Base-by-base conservation (phyloP, 2,888 invertebrate genomes). In the Dryadula phaetusa region DNA sequence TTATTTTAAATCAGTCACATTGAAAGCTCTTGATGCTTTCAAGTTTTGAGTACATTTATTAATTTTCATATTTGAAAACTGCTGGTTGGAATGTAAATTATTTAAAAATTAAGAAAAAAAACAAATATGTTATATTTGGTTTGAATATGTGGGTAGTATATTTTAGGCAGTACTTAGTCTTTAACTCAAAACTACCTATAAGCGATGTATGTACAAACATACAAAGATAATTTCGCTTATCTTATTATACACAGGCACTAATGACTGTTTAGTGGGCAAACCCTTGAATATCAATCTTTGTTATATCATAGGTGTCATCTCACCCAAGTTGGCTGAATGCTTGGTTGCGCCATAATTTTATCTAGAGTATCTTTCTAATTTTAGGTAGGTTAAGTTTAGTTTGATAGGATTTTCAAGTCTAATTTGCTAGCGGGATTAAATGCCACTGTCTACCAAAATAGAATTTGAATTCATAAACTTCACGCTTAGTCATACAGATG, bases 231-330 rank as follows among this genome's bases (percentile, higher is more conserved):
- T 49, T 49, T 7, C 49, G n/a, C 49, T 25, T 49, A 49, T 49
- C 49, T 25, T 25, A 49, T 25, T 25, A 49, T 28, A 49, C 25
- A 3, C 25, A 49, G 1, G 2, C 22, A 14, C 47, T 49, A 49
- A 28, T 25, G 49, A 49, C 25, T 49, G 49, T 49, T 49, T 25
- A 28, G 14, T n/a, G 25, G n/a, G 49, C 25, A 28, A 49, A 25
- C 47, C 25, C 25, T 49, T 25, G 49, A 49, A 49, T 25, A 25
- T 49, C 49, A 49, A 49, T 49, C 49, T 49, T 49, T 49, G 8
- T 49, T 28, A 49, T 25, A 49, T 49, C 8, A n/a, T n/a, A 49
- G 25, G 49, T 49, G 22, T 47, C 47, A 14, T 6, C 47, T 47
- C 25, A 49, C 25, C 25, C 25, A 49, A 49, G 8, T 49, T n/a